A percentile compares a stretch with the other conserved stretches of the same genome.
These are phyloP conservation scores for Tapirus indicus DNA, from an alignment of 2,797 vertebrate genomes.

Conservation along the genomic window DNA sequence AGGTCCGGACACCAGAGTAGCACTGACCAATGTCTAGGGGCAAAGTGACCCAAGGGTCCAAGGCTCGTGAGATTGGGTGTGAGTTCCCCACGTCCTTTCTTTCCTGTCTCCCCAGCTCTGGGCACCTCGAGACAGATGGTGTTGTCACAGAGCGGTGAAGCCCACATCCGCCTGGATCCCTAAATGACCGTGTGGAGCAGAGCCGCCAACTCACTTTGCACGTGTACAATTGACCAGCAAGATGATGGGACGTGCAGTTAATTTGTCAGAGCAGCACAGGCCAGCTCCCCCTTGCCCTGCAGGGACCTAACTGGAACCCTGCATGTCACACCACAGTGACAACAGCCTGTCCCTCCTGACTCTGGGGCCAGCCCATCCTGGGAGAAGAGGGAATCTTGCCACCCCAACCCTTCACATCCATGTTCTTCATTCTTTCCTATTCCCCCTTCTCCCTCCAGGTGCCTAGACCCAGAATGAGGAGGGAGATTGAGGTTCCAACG, in stretches of 20 bases:
- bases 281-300: neutral
- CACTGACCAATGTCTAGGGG: neutral
- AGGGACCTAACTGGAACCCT: accelerated
- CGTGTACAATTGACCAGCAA: neutral
- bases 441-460: neutral
- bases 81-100: neutral
- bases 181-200: accelerated
- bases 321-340: accelerated
- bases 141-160: accelerated
- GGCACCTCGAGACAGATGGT: accelerated
- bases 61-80: accelerated
- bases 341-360: accelerated
- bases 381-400: neutral
- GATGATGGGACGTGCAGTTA: neutral
- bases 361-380: neutral
- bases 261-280: neutral
- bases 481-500: neutral
- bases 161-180: accelerated
- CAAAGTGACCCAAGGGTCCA: neutral
- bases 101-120: neutral
- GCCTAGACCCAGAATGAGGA: accelerated
- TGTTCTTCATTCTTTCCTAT: neutral
- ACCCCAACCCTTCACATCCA: neutral
- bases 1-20: neutral
- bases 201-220: too few species aligned